These are phyloP conservation scores for Chitala chitala DNA, from an alignment of 2,113 vertebrate species.

Conservation along the genomic window DNA sequence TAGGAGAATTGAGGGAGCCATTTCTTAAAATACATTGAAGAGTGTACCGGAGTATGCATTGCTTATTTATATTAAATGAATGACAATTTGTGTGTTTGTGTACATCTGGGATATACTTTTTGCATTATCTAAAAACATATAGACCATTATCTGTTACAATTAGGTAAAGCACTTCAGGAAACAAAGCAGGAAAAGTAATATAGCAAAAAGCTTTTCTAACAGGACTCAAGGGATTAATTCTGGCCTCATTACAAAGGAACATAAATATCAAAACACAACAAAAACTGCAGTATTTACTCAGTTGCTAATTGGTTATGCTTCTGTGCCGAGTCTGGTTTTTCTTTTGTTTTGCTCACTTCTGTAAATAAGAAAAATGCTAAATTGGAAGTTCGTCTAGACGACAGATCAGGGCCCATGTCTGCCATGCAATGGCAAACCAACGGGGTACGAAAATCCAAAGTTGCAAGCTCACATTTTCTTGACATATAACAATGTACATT, in stretches of 20 bases:
- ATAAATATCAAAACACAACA: constrained; percentile 15
- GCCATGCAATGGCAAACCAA: too few species aligned
- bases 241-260: constrained; percentile 1
- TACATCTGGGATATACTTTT: neutral
- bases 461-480: too few species aligned
- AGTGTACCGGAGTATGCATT: too few species aligned
- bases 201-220: constrained; percentile 11
- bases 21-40: too few species aligned
- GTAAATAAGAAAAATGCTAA: too few species aligned
- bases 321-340: too few species aligned
- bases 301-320: neutral
- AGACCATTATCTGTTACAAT: neutral
- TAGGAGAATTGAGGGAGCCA: too few species aligned
- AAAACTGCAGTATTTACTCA: neutral
- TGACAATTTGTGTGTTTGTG: neutral
- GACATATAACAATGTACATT: too few species aligned
- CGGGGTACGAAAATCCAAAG: too few species aligned
- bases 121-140: neutral
- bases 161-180: neutral
- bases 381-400: too few species aligned
- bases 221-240: constrained; percentile 10
- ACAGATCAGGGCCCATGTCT: too few species aligned
- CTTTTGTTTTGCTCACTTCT: too few species aligned
- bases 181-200: neutral
- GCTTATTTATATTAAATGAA: neutral